phyloP scores from a whole-genome alignment of 2,888 invertebrate species.

The Eupithecia subumbrata region DNA sequence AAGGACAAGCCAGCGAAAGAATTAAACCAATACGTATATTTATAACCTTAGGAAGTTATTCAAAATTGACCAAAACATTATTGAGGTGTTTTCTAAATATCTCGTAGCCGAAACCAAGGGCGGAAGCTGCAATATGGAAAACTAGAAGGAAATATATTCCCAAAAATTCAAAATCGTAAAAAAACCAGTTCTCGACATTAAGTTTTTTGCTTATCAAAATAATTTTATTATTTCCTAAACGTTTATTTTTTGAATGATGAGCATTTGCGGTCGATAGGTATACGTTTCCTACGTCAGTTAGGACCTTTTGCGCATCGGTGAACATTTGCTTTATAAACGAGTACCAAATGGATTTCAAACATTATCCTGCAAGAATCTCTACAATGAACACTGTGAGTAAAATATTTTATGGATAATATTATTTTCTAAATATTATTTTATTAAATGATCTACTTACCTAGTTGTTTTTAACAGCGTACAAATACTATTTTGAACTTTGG shows the following conservation, averaged over 20 bases:
- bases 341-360: conserved; percentile 27
- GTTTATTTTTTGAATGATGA: not conserved
- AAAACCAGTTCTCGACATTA: not conserved
- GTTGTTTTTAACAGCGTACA: not conserved
- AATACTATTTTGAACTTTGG: not conserved
- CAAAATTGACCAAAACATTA: no score
- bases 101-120: not conserved
- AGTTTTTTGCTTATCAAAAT: not conserved
- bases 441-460: not conserved
- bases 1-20: no score
- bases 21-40: no score
- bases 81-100: not conserved
- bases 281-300: conserved; percentile 14
- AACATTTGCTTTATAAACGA: conserved; percentile 42
- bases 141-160: not conserved
- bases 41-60: no score
- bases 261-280: no score
- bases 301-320: conserved; percentile 36
- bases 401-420: not conserved
- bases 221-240: not conserved
- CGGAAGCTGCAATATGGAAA: not conserved
- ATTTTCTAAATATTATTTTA: not conserved
- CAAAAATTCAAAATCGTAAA: not conserved
- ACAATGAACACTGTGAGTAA: conserved; percentile 56
- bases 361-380: conserved; percentile 41